Conservation (phyloP, 2,113 vertebrate species). For the Callipepla squamata region DNA sequence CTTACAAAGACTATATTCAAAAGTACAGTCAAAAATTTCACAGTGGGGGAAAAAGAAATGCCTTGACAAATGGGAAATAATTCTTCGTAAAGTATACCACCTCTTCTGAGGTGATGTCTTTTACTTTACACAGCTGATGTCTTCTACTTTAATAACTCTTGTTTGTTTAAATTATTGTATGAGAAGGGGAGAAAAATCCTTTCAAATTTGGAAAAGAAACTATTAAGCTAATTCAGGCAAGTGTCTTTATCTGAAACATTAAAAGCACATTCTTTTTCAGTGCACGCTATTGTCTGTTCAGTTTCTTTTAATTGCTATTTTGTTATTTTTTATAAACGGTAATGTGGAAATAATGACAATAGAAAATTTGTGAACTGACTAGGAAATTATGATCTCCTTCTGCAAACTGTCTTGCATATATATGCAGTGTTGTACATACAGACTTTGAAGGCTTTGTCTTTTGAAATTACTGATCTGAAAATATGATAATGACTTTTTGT, state of each 20-base stretch:
- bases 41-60: neutral
- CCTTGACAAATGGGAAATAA: neutral
- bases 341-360: neutral
- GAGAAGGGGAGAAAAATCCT: neutral
- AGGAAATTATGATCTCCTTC: neutral
- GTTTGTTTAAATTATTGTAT: neutral
- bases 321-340: neutral
- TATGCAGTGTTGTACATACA: neutral
- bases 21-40: neutral
- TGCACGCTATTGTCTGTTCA: neutral
- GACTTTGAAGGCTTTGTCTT: neutral
- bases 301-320: neutral
- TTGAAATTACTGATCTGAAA: slow-evolving; percentile 8
- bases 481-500: neutral
- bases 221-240: neutral
- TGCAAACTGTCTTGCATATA: neutral
- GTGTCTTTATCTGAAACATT: neutral
- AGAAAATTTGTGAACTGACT: neutral
- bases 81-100: neutral
- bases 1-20: neutral
- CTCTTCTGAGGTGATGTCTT: too few relatives aligned
- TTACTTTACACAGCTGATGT: neutral
- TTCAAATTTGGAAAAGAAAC: neutral
- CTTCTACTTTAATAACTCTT: neutral
- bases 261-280: neutral